Percentiles rank a stretch among this genome's conserved stretches.
Conservation (phyloP, 2,888 invertebrate genomes). For the Euzophera pinguis region DNA sequence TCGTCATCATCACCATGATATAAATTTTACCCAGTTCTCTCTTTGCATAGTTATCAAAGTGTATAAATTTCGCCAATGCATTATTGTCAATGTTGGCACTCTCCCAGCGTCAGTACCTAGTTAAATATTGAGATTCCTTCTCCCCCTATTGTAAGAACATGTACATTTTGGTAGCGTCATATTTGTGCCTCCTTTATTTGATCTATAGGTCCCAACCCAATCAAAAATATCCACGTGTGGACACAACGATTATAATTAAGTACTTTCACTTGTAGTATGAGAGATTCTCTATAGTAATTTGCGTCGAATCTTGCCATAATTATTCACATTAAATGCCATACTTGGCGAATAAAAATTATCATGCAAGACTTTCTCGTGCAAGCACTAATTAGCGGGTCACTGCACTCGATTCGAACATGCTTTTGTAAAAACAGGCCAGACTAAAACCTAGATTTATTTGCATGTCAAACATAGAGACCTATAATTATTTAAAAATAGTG, state of each 20-base stretch:
- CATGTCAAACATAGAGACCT: conserved; percentile 5
- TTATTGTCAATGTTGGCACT: no score
- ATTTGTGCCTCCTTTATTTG: not conserved
- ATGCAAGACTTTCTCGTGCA: conserved; percentile 52
- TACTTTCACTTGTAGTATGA: conserved; percentile 62
- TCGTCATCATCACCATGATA: no score
- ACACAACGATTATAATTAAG: conserved; percentile 44
- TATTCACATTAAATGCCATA: conserved; percentile 58
- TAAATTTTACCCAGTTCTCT: no score
- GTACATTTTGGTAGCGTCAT: not conserved
- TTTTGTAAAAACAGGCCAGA: conserved; percentile 9
- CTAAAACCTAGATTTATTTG: not conserved
- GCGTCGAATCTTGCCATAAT: conserved; percentile 54
- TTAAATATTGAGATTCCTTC: no score
- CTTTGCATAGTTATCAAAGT: no score
- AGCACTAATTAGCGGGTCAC: conserved; percentile 56
- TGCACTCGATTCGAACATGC: conserved; percentile 31
- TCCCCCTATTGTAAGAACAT: no score
- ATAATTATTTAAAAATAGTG: not conserved
- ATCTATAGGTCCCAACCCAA: conserved; percentile 19
- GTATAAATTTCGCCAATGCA: no score
- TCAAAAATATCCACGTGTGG: conserved; percentile 23
- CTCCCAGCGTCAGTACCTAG: no score
- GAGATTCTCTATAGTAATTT: conserved; percentile 59
- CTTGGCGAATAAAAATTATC: conserved; percentile 52